These are phyloP conservation scores for Drosophila rubida DNA, from an alignment of 2,888 invertebrate species.

Conservation along the genomic window DNA sequence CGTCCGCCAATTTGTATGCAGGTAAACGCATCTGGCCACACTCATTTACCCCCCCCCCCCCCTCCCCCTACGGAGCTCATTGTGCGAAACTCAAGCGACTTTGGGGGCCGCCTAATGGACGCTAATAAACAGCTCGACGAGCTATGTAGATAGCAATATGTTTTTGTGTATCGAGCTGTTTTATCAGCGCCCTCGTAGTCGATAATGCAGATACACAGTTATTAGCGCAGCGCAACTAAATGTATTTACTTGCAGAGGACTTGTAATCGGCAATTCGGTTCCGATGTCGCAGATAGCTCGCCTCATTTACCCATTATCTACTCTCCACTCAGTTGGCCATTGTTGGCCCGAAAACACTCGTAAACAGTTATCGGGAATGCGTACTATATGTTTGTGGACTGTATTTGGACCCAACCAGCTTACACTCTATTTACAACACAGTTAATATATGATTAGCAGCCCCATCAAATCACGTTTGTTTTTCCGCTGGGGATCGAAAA, in stretches of 20 bases:
- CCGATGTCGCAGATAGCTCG: slow-evolving; percentile 35
- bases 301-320: slow-evolving; percentile 32
- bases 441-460: neutral
- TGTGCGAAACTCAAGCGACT: slow-evolving; percentile 61
- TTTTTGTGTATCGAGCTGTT: slow-evolving; percentile 2
- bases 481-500: too few relatives aligned
- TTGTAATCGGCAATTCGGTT: slow-evolving; percentile 53
- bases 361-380: neutral
- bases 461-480: neutral
- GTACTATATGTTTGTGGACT: neutral
- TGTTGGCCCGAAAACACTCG: neutral
- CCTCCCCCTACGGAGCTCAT: neutral
- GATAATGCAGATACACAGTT: slow-evolving; percentile 74
- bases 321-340: slow-evolving; percentile 19
- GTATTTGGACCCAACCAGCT: neutral
- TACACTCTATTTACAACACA: neutral
- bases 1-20: slow-evolving; percentile 8
- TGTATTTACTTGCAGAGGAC: slow-evolving; percentile 31
- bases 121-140: slow-evolving; percentile 49
- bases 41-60: slow-evolving; percentile 8
- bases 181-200: slow-evolving; percentile 44
- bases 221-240: slow-evolving; percentile 54
- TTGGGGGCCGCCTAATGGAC: slow-evolving; percentile 59
- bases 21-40: slow-evolving; percentile 13
- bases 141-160: slow-evolving; percentile 62